Percentiles rank a stretch among this genome's conserved stretches.
These are phyloP conservation scores for Eumaeus atala DNA, from an alignment of 1,140 invertebrate genomes.

Conservation along the genomic window DNA sequence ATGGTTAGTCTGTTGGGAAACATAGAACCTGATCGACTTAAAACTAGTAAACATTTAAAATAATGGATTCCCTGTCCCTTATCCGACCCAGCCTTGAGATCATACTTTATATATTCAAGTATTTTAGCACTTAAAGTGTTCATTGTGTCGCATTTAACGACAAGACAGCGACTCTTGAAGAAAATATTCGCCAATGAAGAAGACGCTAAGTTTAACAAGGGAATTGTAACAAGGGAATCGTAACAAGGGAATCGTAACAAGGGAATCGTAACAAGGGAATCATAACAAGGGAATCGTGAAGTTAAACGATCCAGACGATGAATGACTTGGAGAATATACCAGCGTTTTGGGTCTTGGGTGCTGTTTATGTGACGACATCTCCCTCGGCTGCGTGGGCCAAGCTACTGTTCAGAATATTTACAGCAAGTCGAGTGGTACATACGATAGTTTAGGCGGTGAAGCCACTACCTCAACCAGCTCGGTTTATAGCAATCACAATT, in stretches of 20 bases:
- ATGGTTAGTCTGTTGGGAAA: no score
- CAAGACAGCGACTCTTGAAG: conserved; percentile 53
- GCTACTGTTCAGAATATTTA: conserved; percentile 77
- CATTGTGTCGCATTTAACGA: conserved; percentile 63
- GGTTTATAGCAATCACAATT: conserved; percentile 37
- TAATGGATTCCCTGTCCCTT: conserved; percentile 28
- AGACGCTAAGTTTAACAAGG: conserved; percentile 41
- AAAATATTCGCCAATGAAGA: conserved; percentile 49
- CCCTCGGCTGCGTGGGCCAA: conserved; percentile 73
- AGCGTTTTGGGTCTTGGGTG: conserved; percentile 78
- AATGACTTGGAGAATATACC: conserved; percentile 87
- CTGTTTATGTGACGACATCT: conserved; percentile 77
- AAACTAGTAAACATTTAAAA: no score
- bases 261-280: no score
- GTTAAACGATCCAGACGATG: conserved; percentile 71
- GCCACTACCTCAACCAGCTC: conserved; percentile 47
- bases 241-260: no score
- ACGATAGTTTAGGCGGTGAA: conserved; percentile 78
- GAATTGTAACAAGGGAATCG: no score
- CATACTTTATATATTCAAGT: conserved; percentile 68
- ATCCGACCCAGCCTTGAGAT: conserved; percentile 56
- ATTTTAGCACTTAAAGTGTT: conserved; percentile 75
- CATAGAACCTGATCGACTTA: no score
- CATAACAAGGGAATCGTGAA: conserved; percentile 60
- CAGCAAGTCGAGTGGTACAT: conserved; percentile 76